phyloP scores from a whole-genome alignment of 2,113 vertebrate species.

The Alethe diademata region DNA sequence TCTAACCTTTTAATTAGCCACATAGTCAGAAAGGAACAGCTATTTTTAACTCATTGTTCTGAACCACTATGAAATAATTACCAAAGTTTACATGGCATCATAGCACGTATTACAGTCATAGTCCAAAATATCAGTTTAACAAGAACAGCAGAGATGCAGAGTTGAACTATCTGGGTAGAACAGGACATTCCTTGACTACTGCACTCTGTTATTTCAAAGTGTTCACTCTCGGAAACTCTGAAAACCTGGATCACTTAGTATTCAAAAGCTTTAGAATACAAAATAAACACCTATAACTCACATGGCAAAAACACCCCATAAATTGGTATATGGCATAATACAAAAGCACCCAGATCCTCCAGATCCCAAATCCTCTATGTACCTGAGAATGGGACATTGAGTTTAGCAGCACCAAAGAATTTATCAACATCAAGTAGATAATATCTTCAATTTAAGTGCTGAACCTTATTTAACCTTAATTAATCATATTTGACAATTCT shows the following conservation, averaged over 20 bases:
- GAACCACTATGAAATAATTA: neutral
- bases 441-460: neutral
- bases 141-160: neutral
- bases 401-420: neutral
- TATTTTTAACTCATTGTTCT: neutral
- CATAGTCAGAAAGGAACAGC: neutral
- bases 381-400: rapidly evolving
- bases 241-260: neutral
- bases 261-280: neutral
- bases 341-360: neutral
- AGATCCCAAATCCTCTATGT: neutral
- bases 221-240: neutral
- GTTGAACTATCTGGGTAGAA: neutral
- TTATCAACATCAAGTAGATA: neutral
- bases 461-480: neutral
- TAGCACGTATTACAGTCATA: neutral
- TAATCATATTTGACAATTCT: neutral
- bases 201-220: neutral
- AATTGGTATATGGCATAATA: neutral
- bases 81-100: neutral
- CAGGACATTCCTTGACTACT: neutral
- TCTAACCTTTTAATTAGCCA: neutral
- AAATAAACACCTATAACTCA: neutral
- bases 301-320: rapidly evolving
- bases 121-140: neutral